Evolutionary conservation across 2,888 invertebrate species (phyloP), one percentile per base, ranked within the genome.

Genomic region (Lasius platythorax): DNA sequence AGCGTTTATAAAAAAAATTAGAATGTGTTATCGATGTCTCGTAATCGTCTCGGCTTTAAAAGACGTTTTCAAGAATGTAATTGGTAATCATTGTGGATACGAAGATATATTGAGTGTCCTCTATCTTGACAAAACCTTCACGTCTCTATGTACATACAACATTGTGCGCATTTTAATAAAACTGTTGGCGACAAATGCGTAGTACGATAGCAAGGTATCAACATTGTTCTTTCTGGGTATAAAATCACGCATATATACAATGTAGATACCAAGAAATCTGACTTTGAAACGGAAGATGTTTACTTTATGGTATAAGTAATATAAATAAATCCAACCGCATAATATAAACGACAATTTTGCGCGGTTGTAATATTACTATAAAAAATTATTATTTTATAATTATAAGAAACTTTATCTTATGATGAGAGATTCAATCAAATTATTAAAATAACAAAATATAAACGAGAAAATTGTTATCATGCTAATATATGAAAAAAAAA

Each of bases 1-100:
- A 30, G 33, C 61, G 72, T 88, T 88, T 85, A 74, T 72, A 74
- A 67, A 63, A 87, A 79, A 73, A 85, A 82, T 88, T 87, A 82
- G 78, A 43, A 81, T 85, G 72, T 56, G 18, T 78, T 75, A 84
- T 40, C 85, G 66, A 50, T 67, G 11, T 15, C 66, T 53, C 33
- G 1, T 37, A 23, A 50, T 46, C n/a, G 12, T 73, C 18, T 70
- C 15, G 12, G 23, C 12, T 37, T 63, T n/a, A 37, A 61, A 9
- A 61, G 6, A 81, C 4, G 18, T 46, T 61, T 18, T 33, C 46
- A 73, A 63, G 3, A 43, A 43, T 53, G n/a, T n/a, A 53, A n/a
- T 43, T 30, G 56, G 58, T 58, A 58, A 78, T 67, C 15, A 30
- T 18, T n/a, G 28, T n/a, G 40, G 12, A 63, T 63, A 63, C 50